Evolutionary conservation across 2,113 vertebrate genomes (phyloP).

Genomic region (Actinemys pallida): DNA sequence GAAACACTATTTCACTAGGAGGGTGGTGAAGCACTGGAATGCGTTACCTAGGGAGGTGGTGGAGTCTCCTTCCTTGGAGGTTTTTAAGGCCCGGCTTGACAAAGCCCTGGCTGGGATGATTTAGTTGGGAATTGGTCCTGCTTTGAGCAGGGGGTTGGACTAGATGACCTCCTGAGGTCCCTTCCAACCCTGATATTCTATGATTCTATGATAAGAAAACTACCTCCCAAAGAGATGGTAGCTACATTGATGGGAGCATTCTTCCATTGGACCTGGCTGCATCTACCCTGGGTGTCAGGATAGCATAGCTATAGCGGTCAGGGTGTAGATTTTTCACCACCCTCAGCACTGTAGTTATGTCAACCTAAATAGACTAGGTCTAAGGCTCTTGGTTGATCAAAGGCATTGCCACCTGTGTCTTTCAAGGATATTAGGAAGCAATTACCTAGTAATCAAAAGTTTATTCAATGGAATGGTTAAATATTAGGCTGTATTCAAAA

Average conservation of each 20-base stretch:
- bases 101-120: no score
- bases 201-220: neutral
- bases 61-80: no score
- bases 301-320: neutral
- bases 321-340: no score
- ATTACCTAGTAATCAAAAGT: neutral
- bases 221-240: neutral
- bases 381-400: neutral
- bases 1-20: no score
- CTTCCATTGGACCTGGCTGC: neutral
- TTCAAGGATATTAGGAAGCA: neutral
- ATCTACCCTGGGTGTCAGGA: neutral
- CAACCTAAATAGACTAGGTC: neutral
- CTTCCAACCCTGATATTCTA: no score
- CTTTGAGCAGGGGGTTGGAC: no score
- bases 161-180: no score
- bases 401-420: neutral
- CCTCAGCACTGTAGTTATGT: neutral
- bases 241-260: neutral
- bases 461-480: neutral
- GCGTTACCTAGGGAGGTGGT: no score
- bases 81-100: no score
- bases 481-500: neutral
- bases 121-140: no score
- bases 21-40: no score